Percentiles rank a stretch among this genome's conserved stretches.
Evolutionary conservation across 2,888 invertebrate species (phyloP).

Genomic region (Erebia ligea): DNA sequence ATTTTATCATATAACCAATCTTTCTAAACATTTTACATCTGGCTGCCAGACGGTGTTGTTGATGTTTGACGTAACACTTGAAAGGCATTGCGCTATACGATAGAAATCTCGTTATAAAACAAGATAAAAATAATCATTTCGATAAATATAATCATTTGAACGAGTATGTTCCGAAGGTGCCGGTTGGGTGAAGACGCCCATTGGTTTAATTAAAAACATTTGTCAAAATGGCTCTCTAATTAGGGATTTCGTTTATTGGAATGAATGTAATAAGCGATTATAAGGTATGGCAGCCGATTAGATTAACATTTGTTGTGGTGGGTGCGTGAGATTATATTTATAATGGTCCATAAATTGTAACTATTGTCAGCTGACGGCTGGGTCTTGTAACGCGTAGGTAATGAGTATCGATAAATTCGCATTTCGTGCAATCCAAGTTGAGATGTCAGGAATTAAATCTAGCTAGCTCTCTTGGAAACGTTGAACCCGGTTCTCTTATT

Average conservation of each 20-base stretch:
- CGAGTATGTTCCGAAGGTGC: slow-evolving; percentile 46
- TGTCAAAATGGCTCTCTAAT: slow-evolving; percentile 68
- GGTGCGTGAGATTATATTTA: slow-evolving; percentile 18
- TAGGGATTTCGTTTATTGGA: slow-evolving; percentile 58
- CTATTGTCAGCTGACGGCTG: slow-evolving; percentile 5
- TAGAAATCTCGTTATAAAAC: slow-evolving; percentile 36
- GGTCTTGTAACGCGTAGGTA: slow-evolving; percentile 37
- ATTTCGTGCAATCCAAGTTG: slow-evolving; percentile 54
- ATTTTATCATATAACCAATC: slow-evolving; percentile 35
- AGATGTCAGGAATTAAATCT: slow-evolving; percentile 64
- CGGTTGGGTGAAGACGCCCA: slow-evolving; percentile 61
- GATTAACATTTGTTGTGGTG: slow-evolving; percentile 58
- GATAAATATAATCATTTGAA: slow-evolving; percentile 46
- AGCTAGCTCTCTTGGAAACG: slow-evolving; percentile 66
- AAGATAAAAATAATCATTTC: slow-evolving; percentile 37
- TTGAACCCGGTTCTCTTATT: slow-evolving; percentile 80
- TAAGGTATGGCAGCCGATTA: slow-evolving; percentile 68
- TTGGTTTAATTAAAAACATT: slow-evolving; percentile 76
- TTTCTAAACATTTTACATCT: slow-evolving; percentile 35
- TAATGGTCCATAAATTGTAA: slow-evolving; percentile 21
- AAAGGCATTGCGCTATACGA: slow-evolving; percentile 25
- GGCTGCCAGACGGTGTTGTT: slow-evolving; percentile 35
- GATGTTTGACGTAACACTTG: slow-evolving; percentile 35
- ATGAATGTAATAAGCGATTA: slow-evolving; percentile 63
- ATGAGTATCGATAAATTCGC: slow-evolving; percentile 38